Percentiles rank a stretch among this genome's conserved stretches.
Evolutionary conservation across 2,113 vertebrate species (phyloP).

Genomic region (Pleuronectes platessa): DNA sequence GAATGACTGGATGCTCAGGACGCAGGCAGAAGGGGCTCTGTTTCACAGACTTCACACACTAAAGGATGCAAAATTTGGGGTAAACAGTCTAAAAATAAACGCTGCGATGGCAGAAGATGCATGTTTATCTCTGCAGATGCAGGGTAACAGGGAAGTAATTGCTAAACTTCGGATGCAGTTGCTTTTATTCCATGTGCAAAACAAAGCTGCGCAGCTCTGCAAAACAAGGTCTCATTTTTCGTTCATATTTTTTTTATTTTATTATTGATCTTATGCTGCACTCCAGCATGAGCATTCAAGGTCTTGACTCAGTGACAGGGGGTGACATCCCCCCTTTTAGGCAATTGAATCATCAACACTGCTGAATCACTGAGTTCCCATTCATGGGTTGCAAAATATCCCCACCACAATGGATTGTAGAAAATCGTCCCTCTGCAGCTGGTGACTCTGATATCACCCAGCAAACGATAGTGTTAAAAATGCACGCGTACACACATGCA

Average conservation of each 20-base stretch:
- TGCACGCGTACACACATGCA: background rate
- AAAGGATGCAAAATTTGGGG: constrained; percentile 38
- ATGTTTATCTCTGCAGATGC: constrained; percentile 3
- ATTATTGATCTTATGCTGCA: background rate
- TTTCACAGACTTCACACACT: constrained; percentile 33
- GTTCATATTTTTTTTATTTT: no score
- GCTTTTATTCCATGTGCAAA: background rate
- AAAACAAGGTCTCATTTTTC: background rate
- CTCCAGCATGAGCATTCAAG: constrained; percentile 1
- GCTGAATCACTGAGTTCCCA: constrained; percentile 53
- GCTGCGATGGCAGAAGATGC: background rate
- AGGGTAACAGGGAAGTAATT: background rate
- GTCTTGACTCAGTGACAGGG: constrained; percentile 20
- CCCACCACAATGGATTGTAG: constrained; percentile 34
- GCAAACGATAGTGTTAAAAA: constrained; percentile 56
- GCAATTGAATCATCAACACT: constrained; percentile 53
- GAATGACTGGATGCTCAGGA: constrained; percentile 23
- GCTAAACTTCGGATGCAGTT: background rate
- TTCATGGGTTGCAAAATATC: constrained; percentile 51
- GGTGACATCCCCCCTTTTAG: constrained; percentile 36
- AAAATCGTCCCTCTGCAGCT: constrained; percentile 47
- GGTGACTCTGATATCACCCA: constrained; percentile 44
- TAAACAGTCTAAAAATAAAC: constrained; percentile 57
- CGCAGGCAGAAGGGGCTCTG: constrained; percentile 32
- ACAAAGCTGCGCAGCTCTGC: background rate